These are phyloP conservation scores for Andrena fulva DNA, from an alignment of 2,888 invertebrate species.

Conservation along the genomic window DNA sequence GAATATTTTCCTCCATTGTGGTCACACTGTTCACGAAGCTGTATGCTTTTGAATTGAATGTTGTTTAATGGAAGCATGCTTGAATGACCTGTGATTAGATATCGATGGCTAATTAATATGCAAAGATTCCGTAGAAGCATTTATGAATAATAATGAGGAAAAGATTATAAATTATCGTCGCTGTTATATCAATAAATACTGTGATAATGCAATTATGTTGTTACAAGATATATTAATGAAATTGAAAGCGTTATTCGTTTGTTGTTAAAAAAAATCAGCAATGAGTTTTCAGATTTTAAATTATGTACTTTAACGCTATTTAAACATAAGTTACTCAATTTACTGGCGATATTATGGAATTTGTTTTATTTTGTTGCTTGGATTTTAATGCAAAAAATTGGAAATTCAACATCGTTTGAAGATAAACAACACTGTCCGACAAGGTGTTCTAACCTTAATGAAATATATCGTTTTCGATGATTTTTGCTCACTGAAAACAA, in stretches of 20 bases:
- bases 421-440: background rate
- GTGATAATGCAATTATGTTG: background rate
- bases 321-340: too few relatives aligned
- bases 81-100: slow-evolving; percentile 5
- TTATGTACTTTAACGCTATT: too few relatives aligned
- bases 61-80: background rate
- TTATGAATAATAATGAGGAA: background rate
- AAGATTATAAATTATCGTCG: background rate
- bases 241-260: too few relatives aligned
- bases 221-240: background rate
- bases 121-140: background rate
- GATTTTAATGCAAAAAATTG: background rate
- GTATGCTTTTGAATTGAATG: background rate
- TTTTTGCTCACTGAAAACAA: too few relatives aligned
- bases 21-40: background rate
- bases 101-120: background rate
- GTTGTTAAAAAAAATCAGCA: too few relatives aligned
- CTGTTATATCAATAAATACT: background rate
- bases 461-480: too few relatives aligned
- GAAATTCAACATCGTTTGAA: background rate
- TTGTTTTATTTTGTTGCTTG: background rate
- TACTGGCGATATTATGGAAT: background rate
- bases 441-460: too few relatives aligned
- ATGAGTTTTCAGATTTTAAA: too few relatives aligned
- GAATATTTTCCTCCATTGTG: background rate